These are phyloP conservation scores for Tenebrosternarchus preto DNA, from an alignment of 2,113 vertebrate genomes.

Conservation along the genomic window DNA sequence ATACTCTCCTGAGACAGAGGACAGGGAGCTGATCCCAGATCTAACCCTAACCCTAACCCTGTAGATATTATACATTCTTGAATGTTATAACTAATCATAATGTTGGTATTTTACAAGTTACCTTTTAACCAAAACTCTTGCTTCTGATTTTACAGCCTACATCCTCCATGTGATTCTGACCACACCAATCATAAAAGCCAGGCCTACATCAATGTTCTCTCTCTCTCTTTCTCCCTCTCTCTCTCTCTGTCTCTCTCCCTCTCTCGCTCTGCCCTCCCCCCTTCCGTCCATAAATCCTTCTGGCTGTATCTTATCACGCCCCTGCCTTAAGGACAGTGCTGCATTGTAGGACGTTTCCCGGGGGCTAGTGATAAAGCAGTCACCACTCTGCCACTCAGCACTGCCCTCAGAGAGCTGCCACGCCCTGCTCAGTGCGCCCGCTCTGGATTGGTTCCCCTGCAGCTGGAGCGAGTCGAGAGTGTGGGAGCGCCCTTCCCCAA, in stretches of 20 bases:
- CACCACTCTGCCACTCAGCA: conserved; percentile 11
- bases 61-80: background rate
- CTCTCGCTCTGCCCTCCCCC: background rate
- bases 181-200: background rate
- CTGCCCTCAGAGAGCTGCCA: conserved; percentile 16
- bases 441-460: conserved; percentile 10
- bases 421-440: conserved; percentile 22
- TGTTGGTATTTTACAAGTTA: background rate
- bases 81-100: background rate
- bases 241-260: background rate
- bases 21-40: conserved; percentile 12
- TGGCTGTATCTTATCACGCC: background rate
- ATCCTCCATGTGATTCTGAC: background rate
- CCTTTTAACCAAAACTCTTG: too few species aligned
- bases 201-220: background rate
- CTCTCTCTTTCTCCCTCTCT: background rate
- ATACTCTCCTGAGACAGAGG: background rate
- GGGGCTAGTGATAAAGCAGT: conserved; percentile 9
- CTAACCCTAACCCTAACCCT: too few species aligned
- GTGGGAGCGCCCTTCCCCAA: background rate
- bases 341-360: background rate
- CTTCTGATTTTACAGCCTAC: background rate
- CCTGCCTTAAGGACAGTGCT: background rate
- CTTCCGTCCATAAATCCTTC: background rate
- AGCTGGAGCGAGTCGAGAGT: conserved; percentile 11